Percentiles rank a stretch among this genome's conserved stretches.
phyloP scores from a whole-genome alignment of 2,113 vertebrate species.

The Hyperopisus bebe region DNA sequence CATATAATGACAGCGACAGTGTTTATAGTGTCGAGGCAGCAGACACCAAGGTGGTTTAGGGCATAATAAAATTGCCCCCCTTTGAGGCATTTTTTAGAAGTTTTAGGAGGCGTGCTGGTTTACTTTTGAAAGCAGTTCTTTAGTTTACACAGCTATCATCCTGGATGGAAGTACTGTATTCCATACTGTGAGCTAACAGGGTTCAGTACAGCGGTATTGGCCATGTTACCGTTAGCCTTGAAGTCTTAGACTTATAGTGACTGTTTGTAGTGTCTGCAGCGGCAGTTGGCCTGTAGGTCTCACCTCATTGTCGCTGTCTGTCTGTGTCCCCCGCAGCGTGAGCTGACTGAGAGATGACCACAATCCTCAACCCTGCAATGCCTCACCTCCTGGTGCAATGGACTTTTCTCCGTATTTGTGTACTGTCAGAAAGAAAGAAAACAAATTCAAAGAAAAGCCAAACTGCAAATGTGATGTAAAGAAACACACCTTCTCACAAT shows the following conservation, averaged over 20 bases:
- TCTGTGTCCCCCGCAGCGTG: slow-evolving; percentile 68
- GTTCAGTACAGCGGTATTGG: not conserved
- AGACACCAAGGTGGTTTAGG: not conserved
- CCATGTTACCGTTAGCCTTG: not conserved
- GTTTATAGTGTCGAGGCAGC: not conserved
- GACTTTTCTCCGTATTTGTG: slow-evolving; percentile 82
- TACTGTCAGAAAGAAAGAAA: slow-evolving; percentile 62
- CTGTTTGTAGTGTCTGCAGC: not conserved
- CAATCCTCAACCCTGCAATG: slow-evolving; percentile 69
- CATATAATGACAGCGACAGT: not conserved
- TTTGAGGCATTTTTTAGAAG: not conserved
- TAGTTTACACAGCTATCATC: not conserved
- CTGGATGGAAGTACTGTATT: not conserved
- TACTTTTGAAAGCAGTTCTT: not conserved
- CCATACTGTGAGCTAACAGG: not conserved
- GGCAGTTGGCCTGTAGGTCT: not conserved
- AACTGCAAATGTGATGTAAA: slow-evolving; percentile 99
- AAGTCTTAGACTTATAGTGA: not conserved
- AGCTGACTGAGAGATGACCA: slow-evolving; percentile 64
- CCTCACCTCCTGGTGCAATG: slow-evolving; percentile 72
- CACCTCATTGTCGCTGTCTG: slow-evolving; percentile 10
- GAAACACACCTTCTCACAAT: slow-evolving; percentile 89
- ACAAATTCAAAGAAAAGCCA: slow-evolving; percentile 42
- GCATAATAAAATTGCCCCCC: not conserved
- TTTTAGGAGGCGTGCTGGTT: not conserved